Base-by-base conservation (phyloP, 2,113 vertebrate species). In the Anas platyrhynchos region DNA sequence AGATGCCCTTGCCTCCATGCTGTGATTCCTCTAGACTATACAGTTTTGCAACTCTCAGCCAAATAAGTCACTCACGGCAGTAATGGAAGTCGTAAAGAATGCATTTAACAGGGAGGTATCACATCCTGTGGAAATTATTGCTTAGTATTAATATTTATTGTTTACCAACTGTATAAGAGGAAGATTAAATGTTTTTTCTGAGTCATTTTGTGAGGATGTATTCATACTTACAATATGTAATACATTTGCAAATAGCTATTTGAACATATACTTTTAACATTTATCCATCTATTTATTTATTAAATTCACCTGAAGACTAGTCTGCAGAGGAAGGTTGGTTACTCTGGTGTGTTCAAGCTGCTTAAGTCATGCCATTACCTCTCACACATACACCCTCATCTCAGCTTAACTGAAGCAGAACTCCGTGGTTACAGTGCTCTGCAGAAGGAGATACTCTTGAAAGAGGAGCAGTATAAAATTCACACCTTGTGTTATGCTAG, bases 71-170 rank as follows among this genome's bases (percentile, higher is more conserved):
- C 55, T 92, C 79, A 69, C 3, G 79, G 58, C 55, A 86, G 11
- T 61, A 84, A 56, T 34, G 88, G 23, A 83, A 82, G 36, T 21
- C 44, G 73, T 2, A 2, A 82, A 63, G 86, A 86, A 81, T 41
- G 76, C 41, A 48, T 83, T 91, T 61, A 95, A 73, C 87, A 86
- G 61, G 4, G 32, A 93, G 75, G 54, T 66, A 91, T 44, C 48
- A 18, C 36, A 46, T 83, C 38, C 56, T 82, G 71, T 75, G 73
- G 62, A 93, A 94, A 94, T 88, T 22, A 88, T 17, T 86, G 69
- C 38, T 81, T 84, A 91, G 43, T 90, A 81, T 94, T 90, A 95
- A 90, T 86, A 96, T 78, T 96, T 83, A 86, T 74, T 88, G 68
- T 91, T 96, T 96, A 95, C 62, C 65, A 91, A 17, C 65, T 66